Percentiles rank a stretch among this genome's conserved stretches.
Conservation (phyloP, 2,797 vertebrate genomes). For the Clarias platycephalus region DNA sequence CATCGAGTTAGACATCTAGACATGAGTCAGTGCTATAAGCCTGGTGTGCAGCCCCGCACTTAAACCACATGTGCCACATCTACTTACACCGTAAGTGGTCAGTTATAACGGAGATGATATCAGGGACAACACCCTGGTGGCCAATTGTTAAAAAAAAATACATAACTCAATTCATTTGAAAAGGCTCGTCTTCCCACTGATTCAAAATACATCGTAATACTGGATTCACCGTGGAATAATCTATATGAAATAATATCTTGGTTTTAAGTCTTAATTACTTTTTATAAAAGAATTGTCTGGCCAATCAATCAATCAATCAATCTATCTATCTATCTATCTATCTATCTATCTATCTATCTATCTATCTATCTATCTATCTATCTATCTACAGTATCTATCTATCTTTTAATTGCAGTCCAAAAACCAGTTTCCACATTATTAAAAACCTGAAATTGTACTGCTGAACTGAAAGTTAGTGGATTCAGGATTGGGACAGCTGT, state of each 20-base stretch:
- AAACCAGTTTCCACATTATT: too few relatives aligned
- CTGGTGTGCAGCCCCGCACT: constrained; percentile 16
- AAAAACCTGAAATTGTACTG: too few relatives aligned
- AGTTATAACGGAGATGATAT: constrained; percentile 14
- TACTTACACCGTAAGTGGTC: background rate
- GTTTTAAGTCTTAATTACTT: too few relatives aligned
- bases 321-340: too few relatives aligned
- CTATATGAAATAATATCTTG: background rate
- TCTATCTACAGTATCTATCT: too few relatives aligned
- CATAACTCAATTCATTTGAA: constrained; percentile 14
- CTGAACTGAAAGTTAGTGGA: too few relatives aligned
- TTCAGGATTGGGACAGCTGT: too few relatives aligned
- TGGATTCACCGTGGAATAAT: background rate
- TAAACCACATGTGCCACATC: constrained; percentile 23
- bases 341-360: too few relatives aligned
- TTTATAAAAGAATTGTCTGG: too few relatives aligned
- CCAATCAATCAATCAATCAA: too few relatives aligned
- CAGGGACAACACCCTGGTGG: constrained; percentile 1
- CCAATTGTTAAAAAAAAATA: constrained; percentile 25
- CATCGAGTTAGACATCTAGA: background rate
- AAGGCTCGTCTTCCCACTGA: background rate
- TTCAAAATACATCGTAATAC: background rate
- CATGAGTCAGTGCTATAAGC: constrained; percentile 3
- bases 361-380: too few relatives aligned
- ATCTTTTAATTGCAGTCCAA: too few relatives aligned